Base-by-base conservation (phyloP, 1,140 invertebrate species). In the Hermetia illucens region DNA sequence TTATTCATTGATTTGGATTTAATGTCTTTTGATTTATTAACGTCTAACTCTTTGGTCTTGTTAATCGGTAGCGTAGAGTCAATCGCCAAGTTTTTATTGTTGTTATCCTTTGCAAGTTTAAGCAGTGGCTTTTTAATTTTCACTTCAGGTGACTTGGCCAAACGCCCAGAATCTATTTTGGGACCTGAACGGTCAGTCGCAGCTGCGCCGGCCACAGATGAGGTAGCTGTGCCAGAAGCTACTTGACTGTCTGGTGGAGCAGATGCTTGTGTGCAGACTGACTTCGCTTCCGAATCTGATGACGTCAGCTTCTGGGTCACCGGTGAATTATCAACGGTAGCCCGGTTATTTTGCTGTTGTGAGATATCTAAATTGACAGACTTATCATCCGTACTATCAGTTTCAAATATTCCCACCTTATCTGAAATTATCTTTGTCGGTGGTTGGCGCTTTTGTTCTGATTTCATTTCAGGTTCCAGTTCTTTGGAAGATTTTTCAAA, bases 131-230 rank as follows among this genome's bases (percentile, higher is more conserved):
- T 42, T 38, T 17, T 53, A 51, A 49, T 32, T 38, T 38, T 38
- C 22, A 9, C 32, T 58, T 58, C 55, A 58, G 55, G 55, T 58
- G 55, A 58, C 55, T 58, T 58, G 56, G 27, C 27, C n/a, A 3
- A 3, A 15, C 3, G n/a, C 12, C 27, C 27, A 29, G 27, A 29
- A 4, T 15, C 16, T 29, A 29, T 29, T 29, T 29, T 29, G 3
- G 27, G 24, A 25, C n/a, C 24, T 25, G 24, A n/a, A n/a, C n/a
- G n/a, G n/a, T 15, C 12, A 29, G 9, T 12, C n/a, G 27, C 3
- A 13, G 27, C 9, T 29, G 4, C 16, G 12, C 16, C 16, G 12
- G 27, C 3, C 3, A n/a, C n/a, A n/a, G 27, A 13, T 29, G 27
- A 29, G n/a, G 8, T 9, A 4, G 27, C 27, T 29, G 27, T 29